Evolutionary conservation across 1,140 invertebrate species (phyloP).

Genomic region (Arctopsyche grandis): DNA sequence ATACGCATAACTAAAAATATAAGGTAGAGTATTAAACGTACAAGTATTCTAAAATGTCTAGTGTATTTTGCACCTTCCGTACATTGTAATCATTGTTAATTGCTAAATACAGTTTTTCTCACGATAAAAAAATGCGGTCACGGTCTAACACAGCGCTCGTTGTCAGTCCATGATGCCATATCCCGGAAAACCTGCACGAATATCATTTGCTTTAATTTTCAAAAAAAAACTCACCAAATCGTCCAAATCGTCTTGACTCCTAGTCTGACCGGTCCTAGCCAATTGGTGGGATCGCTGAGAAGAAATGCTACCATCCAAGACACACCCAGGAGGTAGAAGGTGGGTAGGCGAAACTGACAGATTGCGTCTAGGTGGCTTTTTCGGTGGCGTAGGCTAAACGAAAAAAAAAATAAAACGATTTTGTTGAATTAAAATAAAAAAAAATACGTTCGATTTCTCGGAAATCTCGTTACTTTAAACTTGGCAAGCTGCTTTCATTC

Average conservation of each 20-base stretch:
- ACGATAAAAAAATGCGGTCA: slow-evolving; percentile 17
- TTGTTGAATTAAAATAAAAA: not conserved
- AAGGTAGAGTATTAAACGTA: not conserved
- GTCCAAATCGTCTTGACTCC: slow-evolving; percentile 76
- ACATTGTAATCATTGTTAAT: not conserved
- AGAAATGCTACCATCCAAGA: slow-evolving; percentile 60
- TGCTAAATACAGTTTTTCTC: slow-evolving; percentile 11
- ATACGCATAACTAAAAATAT: slow-evolving; percentile 15
- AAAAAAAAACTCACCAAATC: slow-evolving; percentile 62
- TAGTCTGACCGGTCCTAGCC: slow-evolving; percentile 62
- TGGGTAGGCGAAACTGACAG: slow-evolving; percentile 84
- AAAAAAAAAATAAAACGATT: slow-evolving; percentile 38
- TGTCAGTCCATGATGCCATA: slow-evolving; percentile 1
- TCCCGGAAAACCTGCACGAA: not conserved
- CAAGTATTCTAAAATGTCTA: not conserved
- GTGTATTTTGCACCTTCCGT: slow-evolving; percentile 11
- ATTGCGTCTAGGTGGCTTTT: slow-evolving; percentile 87
- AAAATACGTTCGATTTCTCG: not conserved
- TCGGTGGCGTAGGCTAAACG: slow-evolving; percentile 82
- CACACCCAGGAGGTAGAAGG: slow-evolving; percentile 62
- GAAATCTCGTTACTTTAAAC: not conserved
- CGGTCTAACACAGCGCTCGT: not conserved
- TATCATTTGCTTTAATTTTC: not conserved
- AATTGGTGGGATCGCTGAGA: slow-evolving; percentile 56
- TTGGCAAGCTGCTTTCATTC: slow-evolving; percentile 14